These are phyloP conservation scores for Zhengitettix transpicula DNA, from an alignment of 2,888 invertebrate species.

Conservation along the genomic window DNA sequence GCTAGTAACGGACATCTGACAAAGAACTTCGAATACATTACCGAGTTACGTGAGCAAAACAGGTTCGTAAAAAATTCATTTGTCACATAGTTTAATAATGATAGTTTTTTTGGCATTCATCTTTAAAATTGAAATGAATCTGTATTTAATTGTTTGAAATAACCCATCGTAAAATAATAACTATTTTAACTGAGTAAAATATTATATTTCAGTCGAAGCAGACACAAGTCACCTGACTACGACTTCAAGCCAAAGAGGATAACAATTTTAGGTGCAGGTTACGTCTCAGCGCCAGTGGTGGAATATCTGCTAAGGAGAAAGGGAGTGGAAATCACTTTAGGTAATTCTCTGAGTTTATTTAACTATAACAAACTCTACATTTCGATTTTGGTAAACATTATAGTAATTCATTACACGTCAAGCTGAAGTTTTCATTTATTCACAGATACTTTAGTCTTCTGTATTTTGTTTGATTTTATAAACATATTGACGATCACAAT, in stretches of 20 bases:
- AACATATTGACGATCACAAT: too few relatives aligned
- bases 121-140: too few relatives aligned
- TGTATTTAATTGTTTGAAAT: constrained; percentile 2
- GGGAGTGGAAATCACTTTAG: constrained; percentile 60
- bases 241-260: constrained; percentile 43
- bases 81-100: too few relatives aligned
- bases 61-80: constrained; percentile 26
- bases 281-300: constrained; percentile 84
- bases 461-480: too few relatives aligned
- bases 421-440: too few relatives aligned
- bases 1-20: constrained; percentile 89
- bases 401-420: too few relatives aligned
- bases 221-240: constrained; percentile 44
- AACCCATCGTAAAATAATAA: neutral
- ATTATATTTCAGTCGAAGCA: constrained; percentile 36
- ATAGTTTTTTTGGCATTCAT: too few relatives aligned
- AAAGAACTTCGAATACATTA: constrained; percentile 86
- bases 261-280: constrained; percentile 86
- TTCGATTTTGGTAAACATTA: too few relatives aligned
- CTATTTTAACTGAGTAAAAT: too few relatives aligned
- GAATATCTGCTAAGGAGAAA: constrained; percentile 77
- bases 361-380: too few relatives aligned
- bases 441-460: too few relatives aligned
- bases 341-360: constrained; percentile 30
- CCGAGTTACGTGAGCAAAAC: constrained; percentile 59